Evolutionary conservation across 2,797 vertebrate species (phyloP), one percentile per base, ranked within the genome.

Genomic region (Mastacembelus armatus): DNA sequence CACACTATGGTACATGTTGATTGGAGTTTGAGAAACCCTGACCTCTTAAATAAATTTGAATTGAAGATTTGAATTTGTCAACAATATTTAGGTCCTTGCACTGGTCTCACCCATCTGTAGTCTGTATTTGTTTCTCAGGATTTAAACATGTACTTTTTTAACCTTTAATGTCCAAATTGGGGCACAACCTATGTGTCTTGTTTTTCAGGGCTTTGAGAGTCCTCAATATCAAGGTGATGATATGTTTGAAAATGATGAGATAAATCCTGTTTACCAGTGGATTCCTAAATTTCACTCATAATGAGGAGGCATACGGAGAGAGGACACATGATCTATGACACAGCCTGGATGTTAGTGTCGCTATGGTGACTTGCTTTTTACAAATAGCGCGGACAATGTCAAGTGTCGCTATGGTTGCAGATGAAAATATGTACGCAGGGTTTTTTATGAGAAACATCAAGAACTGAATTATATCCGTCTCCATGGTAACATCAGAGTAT

Each of bases 401-500:
- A 91, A 89, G 89, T 89, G 89, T 92, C 85, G 83, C 86, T 88
- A 90, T 89, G 88, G 89, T 85, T 91, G 88, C 89, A 89, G 83
- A 89, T 92, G 85, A 88, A 91, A 93, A 89, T 88, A 89, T 91
- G 86, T 85, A 87, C 83, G 86, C 86, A 86, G 83, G 69, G 66
- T 84, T 87, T 85, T 78, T 74, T 39, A 89, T 85, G 81, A 89
- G 81, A 91, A 91, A 90, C 88, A 89, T 89, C 85, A 91, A 91
- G 85, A 91, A 88, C 80, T 77, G 86, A 90, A 91, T 90, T 91
- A 90, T 90, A 89, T 88, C 84, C 80, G 90, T 92, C 82, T 89
- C 90, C 89, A 91, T 92, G 90, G 89, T 76, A 91, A 91, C 90
- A 78, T 85, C 83, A 80, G 83, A 87, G 80, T 87, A 88, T 86